Evolutionary conservation across 2,797 vertebrate genomes (phyloP).

Genomic region (Tokudaia muenninki): DNA sequence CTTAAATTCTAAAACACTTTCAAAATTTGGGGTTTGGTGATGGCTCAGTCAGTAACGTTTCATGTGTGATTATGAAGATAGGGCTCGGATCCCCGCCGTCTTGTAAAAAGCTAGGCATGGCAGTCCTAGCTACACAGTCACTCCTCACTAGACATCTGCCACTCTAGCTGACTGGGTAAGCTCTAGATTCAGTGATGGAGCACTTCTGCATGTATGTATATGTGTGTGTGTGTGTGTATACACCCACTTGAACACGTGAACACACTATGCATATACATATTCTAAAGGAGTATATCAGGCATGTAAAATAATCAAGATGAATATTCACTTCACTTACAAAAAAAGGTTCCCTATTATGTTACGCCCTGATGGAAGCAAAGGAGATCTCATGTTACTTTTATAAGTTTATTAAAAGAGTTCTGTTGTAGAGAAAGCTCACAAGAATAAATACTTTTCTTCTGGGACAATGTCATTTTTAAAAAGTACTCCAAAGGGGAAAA

Average conservation of each 20-base stretch:
- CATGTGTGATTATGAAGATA: background rate
- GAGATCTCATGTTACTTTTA: constrained; percentile 39
- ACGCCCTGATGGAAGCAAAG: constrained; percentile 45
- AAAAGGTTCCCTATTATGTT: constrained; percentile 49
- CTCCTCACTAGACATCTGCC: background rate
- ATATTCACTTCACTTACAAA: constrained; percentile 47
- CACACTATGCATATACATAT: background rate
- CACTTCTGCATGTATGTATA: background rate
- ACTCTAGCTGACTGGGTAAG: background rate
- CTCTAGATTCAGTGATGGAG: background rate
- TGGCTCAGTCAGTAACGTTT: background rate
- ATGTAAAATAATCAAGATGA: constrained; percentile 46
- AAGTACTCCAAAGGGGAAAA: constrained; percentile 19
- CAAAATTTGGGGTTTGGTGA: background rate
- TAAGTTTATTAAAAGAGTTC: constrained; percentile 57
- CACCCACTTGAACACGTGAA: background rate
- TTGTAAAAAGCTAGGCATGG: background rate
- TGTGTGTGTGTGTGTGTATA: too few relatives aligned
- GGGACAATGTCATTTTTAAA: constrained; percentile 10
- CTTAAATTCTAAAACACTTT: constrained; percentile 54
- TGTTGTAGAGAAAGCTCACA: constrained; percentile 50
- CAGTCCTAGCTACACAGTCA: too few relatives aligned
- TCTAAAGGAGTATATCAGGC: background rate
- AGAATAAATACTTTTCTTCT: constrained; percentile 37
- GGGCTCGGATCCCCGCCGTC: background rate